Evolutionary conservation across 1,140 invertebrate genomes (phyloP).

Genomic region (Drosophila punjabiensis): DNA sequence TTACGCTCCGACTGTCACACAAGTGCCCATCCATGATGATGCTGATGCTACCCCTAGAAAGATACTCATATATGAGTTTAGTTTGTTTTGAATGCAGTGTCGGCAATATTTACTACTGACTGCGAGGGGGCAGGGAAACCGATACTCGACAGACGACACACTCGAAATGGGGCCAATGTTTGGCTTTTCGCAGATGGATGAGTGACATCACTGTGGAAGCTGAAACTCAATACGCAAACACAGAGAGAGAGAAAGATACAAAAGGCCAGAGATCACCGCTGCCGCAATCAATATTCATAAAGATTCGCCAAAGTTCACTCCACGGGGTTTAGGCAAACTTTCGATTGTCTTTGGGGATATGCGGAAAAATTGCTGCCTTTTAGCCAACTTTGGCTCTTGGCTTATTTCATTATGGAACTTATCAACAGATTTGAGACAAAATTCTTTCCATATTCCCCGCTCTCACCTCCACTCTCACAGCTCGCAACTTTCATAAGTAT

Average conservation of each 20-base stretch:
- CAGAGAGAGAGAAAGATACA: no score
- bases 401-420: conserved; percentile 61
- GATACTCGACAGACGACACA: conserved; percentile 42
- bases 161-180: conserved; percentile 50
- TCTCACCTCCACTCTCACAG: no score
- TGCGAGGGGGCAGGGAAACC: conserved; percentile 34
- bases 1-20: conserved; percentile 25
- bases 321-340: conserved; percentile 42
- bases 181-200: conserved; percentile 35
- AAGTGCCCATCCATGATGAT: conserved; percentile 10
- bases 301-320: conserved; percentile 39
- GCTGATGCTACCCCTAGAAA: conserved; percentile 1
- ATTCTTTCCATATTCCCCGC: neutral
- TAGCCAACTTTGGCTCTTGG: conserved; percentile 43
- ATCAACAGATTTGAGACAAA: conserved; percentile 59
- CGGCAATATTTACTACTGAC: conserved; percentile 47
- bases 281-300: conserved; percentile 55
- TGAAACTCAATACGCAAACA: conserved; percentile 39
- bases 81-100: conserved; percentile 36
- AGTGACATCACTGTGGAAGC: conserved; percentile 11
- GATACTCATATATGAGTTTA: conserved; percentile 34
- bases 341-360: conserved; percentile 56
- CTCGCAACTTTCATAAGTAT: conserved; percentile 50
- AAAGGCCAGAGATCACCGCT: conserved; percentile 35
- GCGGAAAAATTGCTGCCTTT: conserved; percentile 31